Base-by-base conservation (phyloP, 2,113 vertebrate genomes). In the Albula glossodonta region DNA sequence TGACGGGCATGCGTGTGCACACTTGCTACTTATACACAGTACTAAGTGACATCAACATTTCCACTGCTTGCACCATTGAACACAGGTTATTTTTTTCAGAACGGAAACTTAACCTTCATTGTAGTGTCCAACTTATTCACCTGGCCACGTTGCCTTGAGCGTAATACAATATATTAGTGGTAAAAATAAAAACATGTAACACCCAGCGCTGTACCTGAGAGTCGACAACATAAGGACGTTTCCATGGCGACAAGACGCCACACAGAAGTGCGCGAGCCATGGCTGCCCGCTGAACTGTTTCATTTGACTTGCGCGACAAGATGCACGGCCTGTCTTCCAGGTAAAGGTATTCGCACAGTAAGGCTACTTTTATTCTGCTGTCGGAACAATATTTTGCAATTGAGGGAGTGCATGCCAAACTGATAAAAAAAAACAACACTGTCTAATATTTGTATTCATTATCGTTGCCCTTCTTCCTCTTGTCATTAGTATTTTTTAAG, bases 161-260 rank as follows among this genome's bases (percentile, higher is more conserved):
- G 22, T 10, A 74, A 25, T 74, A 10, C 31, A 25, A 74, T 41
- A n/a, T 2, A 74, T 10, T 31, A 22, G 17, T 74, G 70, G n/a
- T 74, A 74, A 25, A 8, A 74, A 22, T 74, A 10, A 74, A 74
- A 31, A 74, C 70, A 31, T 4, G 2, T 31, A 74, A 9, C 22
- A 7, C 7, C 60, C 15, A 22, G 70, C 31, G 70, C 70, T 74
- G 70, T n/a, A 19, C 25, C n/a, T 74, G 22, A 74, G 25, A 19
- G 70, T 15, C 6, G 22, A 74, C 70, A 60, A 53, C 31, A 31
- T 13, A 77, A 77, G 78, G n/a, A 10, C 7, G 89, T 93, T 77
- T 86, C 93, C 88, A 91, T 91, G 90, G 89, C 88, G 66, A 93
- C 92, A 83, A 13, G 63, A 87, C 84, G 88, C 86, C 82, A 51